Evolutionary conservation across 1,140 invertebrate species (phyloP).

Genomic region (Antheraea mylitta): DNA sequence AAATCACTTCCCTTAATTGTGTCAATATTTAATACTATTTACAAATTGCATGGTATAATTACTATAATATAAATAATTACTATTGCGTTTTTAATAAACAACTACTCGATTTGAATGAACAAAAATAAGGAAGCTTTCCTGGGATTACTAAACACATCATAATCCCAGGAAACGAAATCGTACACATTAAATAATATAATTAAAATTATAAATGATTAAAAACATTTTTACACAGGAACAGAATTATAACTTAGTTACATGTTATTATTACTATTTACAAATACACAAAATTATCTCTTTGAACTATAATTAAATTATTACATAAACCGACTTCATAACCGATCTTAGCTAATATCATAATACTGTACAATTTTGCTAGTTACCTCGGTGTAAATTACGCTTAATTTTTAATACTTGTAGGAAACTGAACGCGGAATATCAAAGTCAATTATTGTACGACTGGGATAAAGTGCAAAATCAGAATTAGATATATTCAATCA

Average conservation of each 20-base stretch:
- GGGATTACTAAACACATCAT: constrained; percentile 71
- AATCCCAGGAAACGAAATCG: constrained; percentile 58
- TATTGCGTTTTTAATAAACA: constrained; percentile 71
- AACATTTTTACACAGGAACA: constrained; percentile 73
- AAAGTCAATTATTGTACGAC: constrained; percentile 45
- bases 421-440: constrained; percentile 57
- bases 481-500: constrained; percentile 51
- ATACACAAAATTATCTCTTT: constrained; percentile 61
- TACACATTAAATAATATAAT: constrained; percentile 66
- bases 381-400: constrained; percentile 62
- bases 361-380: constrained; percentile 78
- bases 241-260: constrained; percentile 64
- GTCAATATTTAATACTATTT: constrained; percentile 61
- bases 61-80: constrained; percentile 74
- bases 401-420: constrained; percentile 58
- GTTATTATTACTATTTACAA: constrained; percentile 63
- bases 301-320: constrained; percentile 60
- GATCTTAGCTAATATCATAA: constrained; percentile 70
- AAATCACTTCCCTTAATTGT: constrained; percentile 46
- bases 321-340: constrained; percentile 61
- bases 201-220: constrained; percentile 40
- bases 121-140: constrained; percentile 49
- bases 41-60: constrained; percentile 61
- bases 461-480: constrained; percentile 32
- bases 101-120: constrained; percentile 69